Conservation (phyloP, 2,888 invertebrate species). For the Andrena praecox region DNA sequence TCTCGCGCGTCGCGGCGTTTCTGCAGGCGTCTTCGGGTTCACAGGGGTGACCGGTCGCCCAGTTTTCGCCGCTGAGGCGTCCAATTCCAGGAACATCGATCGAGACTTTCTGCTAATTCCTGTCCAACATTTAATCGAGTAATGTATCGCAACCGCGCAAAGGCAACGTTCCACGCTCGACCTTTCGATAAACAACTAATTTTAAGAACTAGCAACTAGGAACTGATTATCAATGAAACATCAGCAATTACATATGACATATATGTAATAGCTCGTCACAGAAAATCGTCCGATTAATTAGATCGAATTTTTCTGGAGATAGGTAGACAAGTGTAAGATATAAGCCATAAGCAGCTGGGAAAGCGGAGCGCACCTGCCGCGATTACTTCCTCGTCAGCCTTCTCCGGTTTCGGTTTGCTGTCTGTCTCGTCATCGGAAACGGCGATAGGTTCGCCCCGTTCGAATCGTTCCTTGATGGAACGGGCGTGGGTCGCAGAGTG, state of each 20-base stretch:
- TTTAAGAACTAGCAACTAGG: too few species aligned
- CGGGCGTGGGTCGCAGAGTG: conserved; percentile 86
- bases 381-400: conserved; percentile 91
- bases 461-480: conserved; percentile 92
- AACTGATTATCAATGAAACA: too few species aligned
- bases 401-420: conserved; percentile 86
- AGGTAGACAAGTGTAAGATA: too few species aligned
- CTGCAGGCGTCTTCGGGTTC: conserved; percentile 86
- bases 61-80: conserved; percentile 90
- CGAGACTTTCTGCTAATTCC: conserved; percentile 95
- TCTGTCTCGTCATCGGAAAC: conserved; percentile 87
- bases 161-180: not conserved
- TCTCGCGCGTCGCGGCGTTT: conserved; percentile 87
- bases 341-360: too few species aligned
- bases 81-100: conserved; percentile 93
- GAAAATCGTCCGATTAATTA: too few species aligned
- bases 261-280: too few species aligned
- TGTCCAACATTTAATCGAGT: conserved; percentile 78
- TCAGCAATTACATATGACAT: too few species aligned
- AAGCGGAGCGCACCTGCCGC: conserved; percentile 89
- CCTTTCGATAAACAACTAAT: not conserved
- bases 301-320: too few species aligned
- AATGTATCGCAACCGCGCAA: not conserved
- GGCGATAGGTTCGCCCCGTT: conserved; percentile 89
- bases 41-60: conserved; percentile 88